Conservation (phyloP, 1,140 invertebrate species). For the Drosophila insularis region DNA sequence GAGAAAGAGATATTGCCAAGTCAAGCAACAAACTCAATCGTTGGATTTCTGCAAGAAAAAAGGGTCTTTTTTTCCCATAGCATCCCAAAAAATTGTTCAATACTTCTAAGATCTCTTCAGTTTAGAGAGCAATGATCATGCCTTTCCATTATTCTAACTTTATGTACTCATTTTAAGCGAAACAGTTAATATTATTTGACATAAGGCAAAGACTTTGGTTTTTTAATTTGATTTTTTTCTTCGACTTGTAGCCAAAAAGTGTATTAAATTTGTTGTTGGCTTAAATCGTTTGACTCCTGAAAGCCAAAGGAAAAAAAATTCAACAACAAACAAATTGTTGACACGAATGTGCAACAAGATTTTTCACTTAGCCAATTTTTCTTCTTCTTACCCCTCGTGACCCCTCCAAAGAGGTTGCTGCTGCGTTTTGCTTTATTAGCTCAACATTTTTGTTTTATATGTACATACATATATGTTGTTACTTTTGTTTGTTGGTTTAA, state of each 20-base stretch:
- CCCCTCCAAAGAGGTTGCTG: not conserved
- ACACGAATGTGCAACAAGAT: constrained; percentile 34
- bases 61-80: too few relatives aligned
- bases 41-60: not conserved
- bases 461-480: not conserved
- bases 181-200: too few relatives aligned
- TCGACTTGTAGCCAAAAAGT: too few relatives aligned
- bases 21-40: not conserved
- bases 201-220: too few relatives aligned
- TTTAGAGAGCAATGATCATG: too few relatives aligned
- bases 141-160: too few relatives aligned
- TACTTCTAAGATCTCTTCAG: too few relatives aligned
- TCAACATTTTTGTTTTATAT: constrained; percentile 22
- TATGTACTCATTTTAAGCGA: too few relatives aligned
- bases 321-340: not conserved
- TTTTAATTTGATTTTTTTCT: too few relatives aligned
- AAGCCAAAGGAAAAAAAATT: not conserved
- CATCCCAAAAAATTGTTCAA: too few relatives aligned
- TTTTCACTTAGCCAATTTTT: constrained; percentile 49
- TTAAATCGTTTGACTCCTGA: constrained; percentile 1
- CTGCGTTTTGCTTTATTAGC: constrained; percentile 53
- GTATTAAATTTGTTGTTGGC: not conserved
- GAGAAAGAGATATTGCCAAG: not conserved
- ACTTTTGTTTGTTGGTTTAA: constrained; percentile 36
- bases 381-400: not conserved